phyloP scores from a whole-genome alignment of 2,113 vertebrate genomes.

The Dissostichus mawsoni region DNA sequence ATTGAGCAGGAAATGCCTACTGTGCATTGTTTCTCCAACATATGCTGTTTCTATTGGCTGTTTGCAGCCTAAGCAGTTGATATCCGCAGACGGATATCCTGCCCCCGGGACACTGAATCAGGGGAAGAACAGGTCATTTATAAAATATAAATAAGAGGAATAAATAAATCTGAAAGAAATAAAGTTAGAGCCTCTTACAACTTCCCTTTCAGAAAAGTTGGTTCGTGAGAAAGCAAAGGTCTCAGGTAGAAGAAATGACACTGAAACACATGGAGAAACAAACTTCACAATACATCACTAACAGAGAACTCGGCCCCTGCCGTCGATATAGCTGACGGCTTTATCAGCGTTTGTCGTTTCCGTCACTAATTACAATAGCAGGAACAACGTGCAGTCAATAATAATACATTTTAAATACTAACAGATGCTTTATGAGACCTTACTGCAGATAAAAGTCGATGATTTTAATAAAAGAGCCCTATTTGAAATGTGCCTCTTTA shows the following conservation, averaged over 20 bases:
- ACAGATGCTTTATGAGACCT: neutral
- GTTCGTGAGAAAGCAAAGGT: neutral
- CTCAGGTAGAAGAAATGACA: neutral
- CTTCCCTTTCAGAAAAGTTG: neutral
- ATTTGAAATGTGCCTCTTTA: neutral
- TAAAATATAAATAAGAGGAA: neutral
- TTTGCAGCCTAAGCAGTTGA: constrained; percentile 31
- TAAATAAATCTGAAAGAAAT: neutral
- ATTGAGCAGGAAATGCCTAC: constrained; percentile 29
- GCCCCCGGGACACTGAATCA: neutral
- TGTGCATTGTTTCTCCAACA: constrained; percentile 38
- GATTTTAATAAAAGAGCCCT: neutral
- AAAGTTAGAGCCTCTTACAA: neutral
- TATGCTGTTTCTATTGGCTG: neutral
- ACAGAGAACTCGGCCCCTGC: too few relatives aligned
- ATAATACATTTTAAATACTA: neutral
- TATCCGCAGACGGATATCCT: constrained; percentile 25
- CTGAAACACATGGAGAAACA: neutral
- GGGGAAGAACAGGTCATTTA: neutral
- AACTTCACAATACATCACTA: neutral
- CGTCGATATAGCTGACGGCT: neutral
- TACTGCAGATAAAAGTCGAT: neutral
- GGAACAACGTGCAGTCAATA: neutral
- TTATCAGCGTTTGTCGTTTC: neutral
- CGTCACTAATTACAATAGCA: neutral